Percentiles rank a stretch among this genome's conserved stretches.
Evolutionary conservation across 2,113 vertebrate species (phyloP).

Genomic region (Edolisoma coerulescens): DNA sequence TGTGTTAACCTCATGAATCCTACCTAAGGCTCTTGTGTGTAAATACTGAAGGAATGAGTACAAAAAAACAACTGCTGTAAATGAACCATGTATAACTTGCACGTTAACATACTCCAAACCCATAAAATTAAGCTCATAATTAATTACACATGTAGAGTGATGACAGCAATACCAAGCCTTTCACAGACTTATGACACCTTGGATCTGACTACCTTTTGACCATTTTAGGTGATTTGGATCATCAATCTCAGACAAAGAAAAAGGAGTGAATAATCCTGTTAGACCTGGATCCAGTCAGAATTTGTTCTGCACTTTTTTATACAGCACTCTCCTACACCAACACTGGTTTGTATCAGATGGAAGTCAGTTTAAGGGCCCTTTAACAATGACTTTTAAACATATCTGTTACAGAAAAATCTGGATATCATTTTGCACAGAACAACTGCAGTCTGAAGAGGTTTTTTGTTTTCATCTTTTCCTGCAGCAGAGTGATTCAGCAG

Average conservation of each 20-base stretch:
- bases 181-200: accelerated
- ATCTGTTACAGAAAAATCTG: not conserved
- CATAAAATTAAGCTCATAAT: not conserved
- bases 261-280: not conserved
- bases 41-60: not conserved
- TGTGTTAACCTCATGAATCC: not conserved
- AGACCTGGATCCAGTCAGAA: not conserved
- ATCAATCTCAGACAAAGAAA: not conserved
- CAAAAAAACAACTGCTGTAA: not conserved
- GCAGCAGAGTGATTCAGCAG: not conserved
- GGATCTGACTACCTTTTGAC: not conserved
- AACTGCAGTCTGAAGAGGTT: not conserved
- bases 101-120: accelerated
- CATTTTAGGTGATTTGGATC: not conserved
- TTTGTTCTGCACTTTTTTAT: not conserved
- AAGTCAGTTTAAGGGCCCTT: not conserved
- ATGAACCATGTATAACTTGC: not conserved
- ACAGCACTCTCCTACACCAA: not conserved
- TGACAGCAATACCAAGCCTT: not conserved
- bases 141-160: not conserved
- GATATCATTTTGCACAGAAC: not conserved
- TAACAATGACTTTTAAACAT: not conserved
- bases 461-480: not conserved
- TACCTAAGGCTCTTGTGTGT: not conserved
- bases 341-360: not conserved